Evolutionary conservation across 2,113 vertebrate genomes (phyloP).

Genomic region (Periophthalmus modestus): DNA sequence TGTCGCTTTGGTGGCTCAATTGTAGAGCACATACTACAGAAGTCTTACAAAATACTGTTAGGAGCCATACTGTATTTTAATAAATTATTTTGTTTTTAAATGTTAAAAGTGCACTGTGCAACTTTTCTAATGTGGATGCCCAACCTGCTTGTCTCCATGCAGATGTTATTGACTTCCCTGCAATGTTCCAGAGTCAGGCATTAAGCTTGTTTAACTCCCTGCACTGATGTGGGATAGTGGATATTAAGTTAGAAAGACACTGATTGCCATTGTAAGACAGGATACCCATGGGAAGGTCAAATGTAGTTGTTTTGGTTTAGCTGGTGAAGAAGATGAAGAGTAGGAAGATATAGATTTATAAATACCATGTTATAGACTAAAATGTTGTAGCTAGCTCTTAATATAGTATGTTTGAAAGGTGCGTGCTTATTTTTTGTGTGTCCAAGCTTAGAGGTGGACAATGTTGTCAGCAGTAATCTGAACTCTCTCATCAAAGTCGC

Average conservation of each 20-base stretch:
- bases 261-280: not conserved
- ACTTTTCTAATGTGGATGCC: not conserved
- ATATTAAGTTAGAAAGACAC: not conserved
- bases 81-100: too few species aligned
- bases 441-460: constrained; percentile 28
- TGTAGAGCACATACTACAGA: too few species aligned
- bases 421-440: not conserved
- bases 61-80: too few species aligned
- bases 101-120: not conserved
- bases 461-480: constrained; percentile 62
- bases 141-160: too few species aligned
- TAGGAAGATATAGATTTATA: not conserved
- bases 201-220: too few species aligned
- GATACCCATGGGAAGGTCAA: not conserved
- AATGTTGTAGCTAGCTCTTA: not conserved
- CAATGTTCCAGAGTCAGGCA: too few species aligned
- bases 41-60: too few species aligned
- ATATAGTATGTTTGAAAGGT: not conserved
- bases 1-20: not conserved
- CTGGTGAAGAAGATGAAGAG: not conserved
- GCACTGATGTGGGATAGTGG: not conserved
- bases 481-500: constrained; percentile 45
- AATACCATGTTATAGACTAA: not conserved
- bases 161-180: too few species aligned
- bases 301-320: not conserved